phyloP scores from a whole-genome alignment of 2,113 vertebrate genomes.

The Notothenia coriiceps region DNA sequence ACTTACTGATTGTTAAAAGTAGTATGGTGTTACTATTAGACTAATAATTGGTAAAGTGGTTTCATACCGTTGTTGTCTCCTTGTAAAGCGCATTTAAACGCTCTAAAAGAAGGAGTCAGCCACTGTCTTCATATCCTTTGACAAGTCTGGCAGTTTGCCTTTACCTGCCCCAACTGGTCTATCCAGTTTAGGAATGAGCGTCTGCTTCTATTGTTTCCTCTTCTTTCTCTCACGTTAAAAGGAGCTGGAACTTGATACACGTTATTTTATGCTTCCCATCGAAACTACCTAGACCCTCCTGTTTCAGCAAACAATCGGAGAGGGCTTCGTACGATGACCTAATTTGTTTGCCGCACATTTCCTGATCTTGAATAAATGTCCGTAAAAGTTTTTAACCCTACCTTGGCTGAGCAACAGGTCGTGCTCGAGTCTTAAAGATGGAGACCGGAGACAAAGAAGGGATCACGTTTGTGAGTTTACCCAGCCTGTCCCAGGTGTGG shows the following conservation, averaged over 20 bases:
- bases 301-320: slow-evolving; percentile 39
- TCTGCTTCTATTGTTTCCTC: slow-evolving; percentile 86
- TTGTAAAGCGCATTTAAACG: slow-evolving; percentile 44
- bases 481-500: slow-evolving; percentile 77
- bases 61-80: slow-evolving; percentile 53
- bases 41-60: slow-evolving; percentile 31
- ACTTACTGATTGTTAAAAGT: neutral
- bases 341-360: slow-evolving; percentile 57
- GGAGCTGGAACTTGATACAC: slow-evolving; percentile 88
- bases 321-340: slow-evolving; percentile 49
- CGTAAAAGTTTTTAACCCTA: slow-evolving; percentile 60
- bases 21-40: neutral
- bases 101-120: slow-evolving; percentile 56
- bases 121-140: slow-evolving; percentile 77
- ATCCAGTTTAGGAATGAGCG: slow-evolving; percentile 94
- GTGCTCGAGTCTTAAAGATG: slow-evolving; percentile 48
- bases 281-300: slow-evolving; percentile 70
- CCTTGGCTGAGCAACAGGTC: slow-evolving; percentile 56
- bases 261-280: slow-evolving; percentile 76
- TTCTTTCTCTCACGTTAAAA: slow-evolving; percentile 82
- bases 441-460: slow-evolving; percentile 70
- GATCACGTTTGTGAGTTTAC: slow-evolving; percentile 76
- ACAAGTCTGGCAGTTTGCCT: slow-evolving; percentile 87
- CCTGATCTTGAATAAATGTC: slow-evolving; percentile 43
- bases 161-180: slow-evolving; percentile 95